A percentile compares a stretch with the other conserved stretches of the same genome.
phyloP scores from a whole-genome alignment of 2,113 vertebrate species.

The Eulemur macaco region DNA sequence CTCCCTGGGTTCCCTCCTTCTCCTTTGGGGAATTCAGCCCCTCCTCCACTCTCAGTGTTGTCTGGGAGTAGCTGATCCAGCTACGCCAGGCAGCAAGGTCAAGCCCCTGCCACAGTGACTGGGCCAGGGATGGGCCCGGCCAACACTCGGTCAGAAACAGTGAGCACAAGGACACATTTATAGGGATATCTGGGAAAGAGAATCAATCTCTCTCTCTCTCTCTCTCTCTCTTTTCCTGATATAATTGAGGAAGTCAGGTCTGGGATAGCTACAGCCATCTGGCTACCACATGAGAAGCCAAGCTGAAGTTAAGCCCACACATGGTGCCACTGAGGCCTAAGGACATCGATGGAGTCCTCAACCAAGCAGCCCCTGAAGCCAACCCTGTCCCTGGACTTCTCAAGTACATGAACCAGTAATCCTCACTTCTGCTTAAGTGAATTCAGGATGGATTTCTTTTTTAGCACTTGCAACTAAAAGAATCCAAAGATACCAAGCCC shows the following conservation, averaged over 20 bases:
- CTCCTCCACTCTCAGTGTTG: not conserved
- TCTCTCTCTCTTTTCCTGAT: not conserved
- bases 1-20: not conserved
- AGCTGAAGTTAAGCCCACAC: not conserved
- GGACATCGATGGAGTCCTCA: not conserved
- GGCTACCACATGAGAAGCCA: not conserved
- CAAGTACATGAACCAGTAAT: not conserved
- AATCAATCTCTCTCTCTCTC: too few species aligned
- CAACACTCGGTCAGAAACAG: not conserved
- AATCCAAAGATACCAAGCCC: not conserved
- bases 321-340: not conserved
- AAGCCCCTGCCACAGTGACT: too few species aligned
- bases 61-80: not conserved
- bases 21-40: not conserved
- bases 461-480: not conserved
- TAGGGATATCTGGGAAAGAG: not conserved
- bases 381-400: not conserved
- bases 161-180: not conserved
- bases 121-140: not conserved
- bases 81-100: not conserved
- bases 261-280: not conserved
- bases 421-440: not conserved
- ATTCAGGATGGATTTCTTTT: not conserved
- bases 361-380: not conserved
- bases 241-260: not conserved